phyloP scores from a whole-genome alignment of 2,888 invertebrate genomes.

The Noctua comes region DNA sequence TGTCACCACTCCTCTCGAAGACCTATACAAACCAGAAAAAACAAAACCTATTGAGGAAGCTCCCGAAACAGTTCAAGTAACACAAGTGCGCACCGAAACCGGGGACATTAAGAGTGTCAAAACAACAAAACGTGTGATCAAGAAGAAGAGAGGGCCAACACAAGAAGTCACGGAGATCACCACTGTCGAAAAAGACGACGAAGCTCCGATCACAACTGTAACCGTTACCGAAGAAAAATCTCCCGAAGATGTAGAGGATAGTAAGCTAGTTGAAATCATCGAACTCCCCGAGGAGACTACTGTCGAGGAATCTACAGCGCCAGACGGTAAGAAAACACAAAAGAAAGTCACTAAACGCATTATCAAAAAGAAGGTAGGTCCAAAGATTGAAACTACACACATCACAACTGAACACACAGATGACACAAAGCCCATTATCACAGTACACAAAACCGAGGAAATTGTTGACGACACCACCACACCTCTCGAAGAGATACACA shows the following conservation, averaged over 20 bases:
- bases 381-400: neutral
- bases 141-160: slow-evolving; percentile 44
- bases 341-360: slow-evolving; percentile 65
- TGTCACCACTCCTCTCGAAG: slow-evolving; percentile 19
- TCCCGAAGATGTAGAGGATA: slow-evolving; percentile 59
- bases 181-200: neutral
- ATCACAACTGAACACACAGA: slow-evolving; percentile 43
- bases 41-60: neutral
- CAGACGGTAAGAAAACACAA: slow-evolving; percentile 59
- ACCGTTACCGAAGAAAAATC: neutral
- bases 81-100: slow-evolving; percentile 66
- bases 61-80: slow-evolving; percentile 54
- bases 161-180: slow-evolving; percentile 24
- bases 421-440: slow-evolving; percentile 64
- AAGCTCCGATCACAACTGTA: neutral
- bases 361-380: neutral
- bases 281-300: slow-evolving; percentile 66
- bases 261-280: slow-evolving; percentile 53
- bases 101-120: slow-evolving; percentile 69
- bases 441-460: neutral
- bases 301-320: slow-evolving; percentile 34
- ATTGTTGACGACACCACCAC: slow-evolving; percentile 12
- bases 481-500: slow-evolving; percentile 5
- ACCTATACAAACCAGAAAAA: neutral
- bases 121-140: slow-evolving; percentile 50